Conservation (phyloP, 2,113 vertebrate species). For the Sinocyclocheilus rhinocerous region DNA sequence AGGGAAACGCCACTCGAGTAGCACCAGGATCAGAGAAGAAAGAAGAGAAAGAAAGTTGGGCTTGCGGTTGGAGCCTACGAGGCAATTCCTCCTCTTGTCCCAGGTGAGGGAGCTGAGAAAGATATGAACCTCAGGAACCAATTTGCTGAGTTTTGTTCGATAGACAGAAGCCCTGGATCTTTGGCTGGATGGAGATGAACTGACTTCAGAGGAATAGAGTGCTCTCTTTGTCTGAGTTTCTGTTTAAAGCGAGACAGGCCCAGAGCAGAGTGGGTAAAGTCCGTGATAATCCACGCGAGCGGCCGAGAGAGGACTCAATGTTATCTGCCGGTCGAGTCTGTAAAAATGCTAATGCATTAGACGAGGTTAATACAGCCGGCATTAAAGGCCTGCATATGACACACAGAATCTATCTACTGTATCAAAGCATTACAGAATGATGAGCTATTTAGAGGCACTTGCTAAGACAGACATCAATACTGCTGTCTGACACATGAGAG, state of each 20-base stretch:
- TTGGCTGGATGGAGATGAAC: conserved; percentile 72
- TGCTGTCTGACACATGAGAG: not conserved
- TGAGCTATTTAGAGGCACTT: not conserved
- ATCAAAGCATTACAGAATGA: conserved; percentile 26
- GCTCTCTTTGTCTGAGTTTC: conserved; percentile 64
- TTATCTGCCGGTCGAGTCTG: not conserved
- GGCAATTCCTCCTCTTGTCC: conserved; percentile 79
- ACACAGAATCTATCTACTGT: not conserved
- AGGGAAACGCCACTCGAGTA: conserved; percentile 85
- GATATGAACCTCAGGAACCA: conserved; percentile 82
- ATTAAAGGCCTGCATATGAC: not conserved
- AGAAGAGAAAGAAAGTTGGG: conserved; percentile 75
- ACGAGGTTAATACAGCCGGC: not conserved
- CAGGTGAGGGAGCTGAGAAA: conserved; percentile 79
- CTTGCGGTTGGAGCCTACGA: conserved; percentile 83
- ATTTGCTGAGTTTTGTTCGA: conserved; percentile 87
- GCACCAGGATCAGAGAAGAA: conserved; percentile 81
- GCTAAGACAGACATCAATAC: not conserved
- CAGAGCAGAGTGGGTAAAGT: conserved; percentile 35
- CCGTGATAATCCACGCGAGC: conserved; percentile 5
- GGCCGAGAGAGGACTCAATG: conserved; percentile 22
- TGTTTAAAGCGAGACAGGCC: conserved; percentile 69
- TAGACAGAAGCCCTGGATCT: conserved; percentile 72
- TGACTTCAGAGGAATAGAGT: conserved; percentile 71
- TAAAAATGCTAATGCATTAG: conserved; percentile 3